Conservation (phyloP, 2,113 vertebrate genomes). For the Eulacestoma nigropectus region DNA sequence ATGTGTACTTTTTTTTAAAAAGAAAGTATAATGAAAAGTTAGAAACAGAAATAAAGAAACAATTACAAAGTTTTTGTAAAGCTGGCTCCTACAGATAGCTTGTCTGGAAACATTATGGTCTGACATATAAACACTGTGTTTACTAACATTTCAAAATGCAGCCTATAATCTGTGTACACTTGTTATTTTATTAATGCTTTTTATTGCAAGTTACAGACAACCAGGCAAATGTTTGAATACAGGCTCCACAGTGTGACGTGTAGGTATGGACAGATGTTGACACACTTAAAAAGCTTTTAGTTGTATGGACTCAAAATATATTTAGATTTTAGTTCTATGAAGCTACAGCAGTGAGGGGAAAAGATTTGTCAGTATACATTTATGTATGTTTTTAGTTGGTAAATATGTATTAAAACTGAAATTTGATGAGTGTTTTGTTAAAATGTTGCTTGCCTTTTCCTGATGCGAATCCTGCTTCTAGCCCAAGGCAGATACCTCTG, state of each 20-base stretch:
- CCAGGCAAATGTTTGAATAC: slow-evolving; percentile 41
- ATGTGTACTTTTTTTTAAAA: neutral
- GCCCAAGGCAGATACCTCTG: neutral
- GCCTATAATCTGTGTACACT: slow-evolving; percentile 68
- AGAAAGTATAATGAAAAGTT: neutral
- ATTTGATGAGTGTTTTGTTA: neutral
- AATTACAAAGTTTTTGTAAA: slow-evolving; percentile 30
- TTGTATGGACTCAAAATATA: neutral
- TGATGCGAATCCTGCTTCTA: neutral
- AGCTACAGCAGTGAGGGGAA: neutral
- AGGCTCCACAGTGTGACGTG: neutral
- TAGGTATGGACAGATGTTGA: slow-evolving; percentile 34
- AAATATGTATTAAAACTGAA: neutral
- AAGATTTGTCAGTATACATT: slow-evolving; percentile 31
- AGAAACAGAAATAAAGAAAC: slow-evolving; percentile 20
- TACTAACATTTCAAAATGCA: slow-evolving; percentile 73
- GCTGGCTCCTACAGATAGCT: slow-evolving; percentile 46
- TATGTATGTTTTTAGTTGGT: slow-evolving; percentile 17
- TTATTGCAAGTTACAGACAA: slow-evolving; percentile 27
- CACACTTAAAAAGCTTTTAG: slow-evolving; percentile 31
- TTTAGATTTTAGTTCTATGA: slow-evolving; percentile 14
- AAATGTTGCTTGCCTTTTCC: slow-evolving; percentile 8
- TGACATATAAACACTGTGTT: slow-evolving; percentile 73
- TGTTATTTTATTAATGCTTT: slow-evolving; percentile 70
- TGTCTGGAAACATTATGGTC: slow-evolving; percentile 65